phyloP scores from a whole-genome alignment of 2,888 invertebrate species.

The Ophion obscuratus region DNA sequence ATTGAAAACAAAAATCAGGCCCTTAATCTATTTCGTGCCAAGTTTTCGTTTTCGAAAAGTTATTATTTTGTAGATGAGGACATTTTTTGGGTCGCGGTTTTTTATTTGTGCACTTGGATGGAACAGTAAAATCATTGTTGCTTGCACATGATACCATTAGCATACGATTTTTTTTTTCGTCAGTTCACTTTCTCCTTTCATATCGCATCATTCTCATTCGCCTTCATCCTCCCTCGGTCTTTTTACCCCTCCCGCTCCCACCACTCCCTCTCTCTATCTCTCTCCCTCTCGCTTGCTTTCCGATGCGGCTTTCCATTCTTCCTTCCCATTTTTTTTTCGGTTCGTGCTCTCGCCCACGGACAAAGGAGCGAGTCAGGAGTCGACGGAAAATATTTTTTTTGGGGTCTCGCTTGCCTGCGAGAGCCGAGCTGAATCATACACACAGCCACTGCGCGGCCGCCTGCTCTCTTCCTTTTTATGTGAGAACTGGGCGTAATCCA shows the following conservation, averaged over 20 bases:
- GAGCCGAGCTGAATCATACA: constrained; percentile 46
- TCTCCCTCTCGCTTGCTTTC: constrained; percentile 32
- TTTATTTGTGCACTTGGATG: not conserved
- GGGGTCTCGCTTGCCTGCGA: constrained; percentile 16
- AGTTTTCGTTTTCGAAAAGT: too few relatives aligned
- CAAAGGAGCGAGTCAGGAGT: constrained; percentile 61
- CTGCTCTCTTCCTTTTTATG: constrained; percentile 21
- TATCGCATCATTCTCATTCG: constrained; percentile 34
- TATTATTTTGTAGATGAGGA: not conserved
- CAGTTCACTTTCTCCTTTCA: constrained; percentile 19
- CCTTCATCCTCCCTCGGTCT: constrained; percentile 42
- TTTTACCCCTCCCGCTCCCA: constrained; percentile 37
- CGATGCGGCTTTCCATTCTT: constrained; percentile 26
- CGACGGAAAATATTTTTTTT: constrained; percentile 58
- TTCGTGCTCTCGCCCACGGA: constrained; percentile 52
- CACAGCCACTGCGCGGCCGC: constrained; percentile 8
- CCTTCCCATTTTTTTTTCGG: constrained; percentile 52
- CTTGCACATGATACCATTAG: not conserved
- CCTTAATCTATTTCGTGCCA: too few relatives aligned
- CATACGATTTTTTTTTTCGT: not conserved
- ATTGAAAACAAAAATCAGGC: too few relatives aligned
- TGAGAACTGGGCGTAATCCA: constrained; percentile 48
- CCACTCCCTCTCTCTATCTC: constrained; percentile 29
- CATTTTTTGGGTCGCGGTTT: not conserved
- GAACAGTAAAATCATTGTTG: constrained; percentile 10